Base-by-base conservation (phyloP, 2,113 vertebrate species). In the Gobio gobio region DNA sequence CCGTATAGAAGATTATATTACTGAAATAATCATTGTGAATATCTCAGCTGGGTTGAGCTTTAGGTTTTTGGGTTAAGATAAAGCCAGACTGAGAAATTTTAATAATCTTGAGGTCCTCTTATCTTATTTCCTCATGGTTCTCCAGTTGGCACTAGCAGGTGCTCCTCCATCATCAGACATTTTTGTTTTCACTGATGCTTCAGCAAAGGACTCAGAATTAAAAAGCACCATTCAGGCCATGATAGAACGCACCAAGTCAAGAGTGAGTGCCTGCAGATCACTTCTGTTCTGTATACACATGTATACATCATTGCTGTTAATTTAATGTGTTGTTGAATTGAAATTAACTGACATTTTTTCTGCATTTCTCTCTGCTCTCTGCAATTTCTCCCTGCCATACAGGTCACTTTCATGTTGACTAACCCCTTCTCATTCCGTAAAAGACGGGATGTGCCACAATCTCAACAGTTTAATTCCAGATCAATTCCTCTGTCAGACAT, bases 161-260 rank as follows among this genome's bases (percentile, higher is more conserved):
- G 88, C 88, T 18, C 91, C 93, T 16, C 61, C 2, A 0, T 89
- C 87, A 51, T 93, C 92, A 6, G 90, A 94, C 77, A 92, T 94
- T 84, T 94, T 93, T 84, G 85, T 94, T 77, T 94, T 94, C 85
- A 94, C 92, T 0, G 92, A 94, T 18, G 91, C 91, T 4, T 22
- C 88, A 1, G 88, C 92, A 33, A 93, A 93, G 87, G 92, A 94
- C 83, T 24, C 5, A 2, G 0, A 89, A 0, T 83, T 94, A n/a
- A 89, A 66, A 36, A 90, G 70, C 86, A 77, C 89, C 1, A 82
- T 94, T 83, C 88, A 58, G 0, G 91, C 91, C 1, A 88, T 93
- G 58, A 93, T 93, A 2, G 66, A 94, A 83, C 70, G 66, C 61
- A 93, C 89, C 2, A 88, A 90, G 14, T 83, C 91, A n/a, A 89